Base-by-base conservation (phyloP, 2,888 invertebrate species). In the Tortricodes alternella region DNA sequence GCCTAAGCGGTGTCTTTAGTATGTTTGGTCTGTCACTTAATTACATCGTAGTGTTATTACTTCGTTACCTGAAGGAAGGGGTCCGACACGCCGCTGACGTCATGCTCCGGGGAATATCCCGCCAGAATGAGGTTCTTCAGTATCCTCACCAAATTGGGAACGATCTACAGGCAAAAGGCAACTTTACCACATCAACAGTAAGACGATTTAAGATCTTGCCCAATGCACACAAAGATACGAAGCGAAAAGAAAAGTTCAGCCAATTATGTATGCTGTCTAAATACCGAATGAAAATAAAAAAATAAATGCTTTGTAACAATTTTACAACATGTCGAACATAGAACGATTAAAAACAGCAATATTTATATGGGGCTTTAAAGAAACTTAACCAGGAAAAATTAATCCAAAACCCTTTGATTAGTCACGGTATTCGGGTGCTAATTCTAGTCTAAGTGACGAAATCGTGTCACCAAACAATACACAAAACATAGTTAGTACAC, bases 101-200 rank as follows among this genome's bases (percentile, higher is more conserved):
- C 99, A 84, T 99, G 99, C 80, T 99, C 99, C 8, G 99, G 99
- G 23, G 99, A 99, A 90, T 99, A 99, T 19, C 99, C 99, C 52
- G 99, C 98, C 91, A 99, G 92, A 68, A 99, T 98, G 66, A 99
- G 92, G 87, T 99, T 99, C 92, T 99, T 99, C 84, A 99, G 90
- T 83, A 99, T 99, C 76, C 99, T 94, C 73, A 99, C 99, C 86
- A 99, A 92, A 87, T 99, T 99, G 58, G 99, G 99, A 70, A 99
- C 99, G 85, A 99, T 96, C 99, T 99, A 93, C 53, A 93, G 92
- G 73, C 64, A 79, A 79, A 72, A 67, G 52, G 49, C n/a, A 39
- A 56, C 3, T 5, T 41, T 55, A 61, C 34, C 29, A 59, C 5
- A 16, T 4, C 6, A 13, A 15, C 37, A 24, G 24, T 18, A 51